Base-by-base conservation (phyloP, 2,797 vertebrate genomes). In the Lerista edwardsae region DNA sequence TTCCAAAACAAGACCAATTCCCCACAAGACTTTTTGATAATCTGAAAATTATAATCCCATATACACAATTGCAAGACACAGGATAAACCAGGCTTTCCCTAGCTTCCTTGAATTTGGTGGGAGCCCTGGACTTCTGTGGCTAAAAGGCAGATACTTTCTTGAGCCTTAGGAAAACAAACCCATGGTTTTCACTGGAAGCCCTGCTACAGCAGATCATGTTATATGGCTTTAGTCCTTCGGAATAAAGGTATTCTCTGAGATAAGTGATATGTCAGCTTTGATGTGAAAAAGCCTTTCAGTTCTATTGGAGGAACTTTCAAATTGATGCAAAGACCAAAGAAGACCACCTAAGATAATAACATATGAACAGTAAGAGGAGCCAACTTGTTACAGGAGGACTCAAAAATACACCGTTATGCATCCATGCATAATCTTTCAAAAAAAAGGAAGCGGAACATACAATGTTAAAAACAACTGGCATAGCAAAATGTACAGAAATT, bases 401-500 rank as follows among this genome's bases (percentile, higher is more conserved):
- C 31, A 85, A 36, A 34, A 90, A 86, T 2, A 1, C 73, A 31
- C 64, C 5, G 1, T 10, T 82, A 85, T 79, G 87, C 85, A 39
- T 71, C 36, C 39, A 39, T 71, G 4, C 36, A 36, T 51, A 78
- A 57, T 27, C 14, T 25, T 85, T n/a, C 71, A 57, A 1, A 1
- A 1, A 1, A 27, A 69, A 90, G 77, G 72, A 87, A 2, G 59
- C 51, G 59, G 62, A 73, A 74, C 15, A 75, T 81, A 81, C 14
- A 17, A 31, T 47, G 34, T 61, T 71, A 4, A 79, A 84, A 69
- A 84, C 8, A 61, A 47, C 0, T 1, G n/a, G 55, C 0, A 44
- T 2, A 80, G 67, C 29, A n/a, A 3, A 4, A 77, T 55, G 41
- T 87, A 71, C 44, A 91, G 77, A 72, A 83, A 19, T 87, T 83